Evolutionary conservation across 1,140 invertebrate species (phyloP).

Genomic region (Drosophila watanabei): DNA sequence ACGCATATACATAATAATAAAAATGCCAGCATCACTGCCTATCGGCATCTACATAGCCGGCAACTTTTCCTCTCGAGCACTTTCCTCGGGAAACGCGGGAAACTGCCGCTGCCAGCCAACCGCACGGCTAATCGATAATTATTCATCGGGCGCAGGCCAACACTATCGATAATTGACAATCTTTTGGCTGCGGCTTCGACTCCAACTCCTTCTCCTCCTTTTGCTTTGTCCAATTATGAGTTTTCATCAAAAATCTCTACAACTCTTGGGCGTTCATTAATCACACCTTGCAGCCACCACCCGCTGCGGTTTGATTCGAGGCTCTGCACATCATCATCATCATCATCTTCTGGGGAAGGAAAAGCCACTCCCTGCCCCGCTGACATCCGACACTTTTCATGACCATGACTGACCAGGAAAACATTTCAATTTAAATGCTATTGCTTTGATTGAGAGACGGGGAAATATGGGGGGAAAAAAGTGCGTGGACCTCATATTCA

Average conservation of each 20-base stretch:
- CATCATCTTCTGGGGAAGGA: constrained; percentile 2
- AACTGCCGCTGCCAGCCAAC: constrained; percentile 26
- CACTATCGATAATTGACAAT: constrained; percentile 84
- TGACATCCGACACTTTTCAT: constrained; percentile 42
- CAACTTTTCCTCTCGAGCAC: constrained; percentile 63
- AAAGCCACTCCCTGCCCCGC: constrained; percentile 20
- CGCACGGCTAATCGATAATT: constrained; percentile 78
- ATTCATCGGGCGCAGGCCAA: constrained; percentile 69
- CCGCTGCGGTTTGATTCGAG: constrained; percentile 48
- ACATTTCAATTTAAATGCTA: constrained; percentile 47
- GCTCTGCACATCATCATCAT: constrained; percentile 16
- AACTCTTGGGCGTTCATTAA: constrained; percentile 25
- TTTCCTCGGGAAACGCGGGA: constrained; percentile 27
- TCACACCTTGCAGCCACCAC: constrained; percentile 38
- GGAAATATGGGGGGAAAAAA: not conserved
- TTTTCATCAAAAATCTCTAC: constrained; percentile 39
- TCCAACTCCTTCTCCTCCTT: not conserved
- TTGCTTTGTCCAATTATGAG: constrained; percentile 44
- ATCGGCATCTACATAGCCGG: constrained; percentile 38
- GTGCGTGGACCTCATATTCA: constrained; percentile 31
- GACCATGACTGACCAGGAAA: constrained; percentile 45
- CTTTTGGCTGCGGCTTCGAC: constrained; percentile 38
- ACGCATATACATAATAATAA: constrained; percentile 64
- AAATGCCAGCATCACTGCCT: constrained; percentile 52
- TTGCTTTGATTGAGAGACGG: constrained; percentile 30